Evolutionary conservation across 2,888 invertebrate genomes (phyloP).

Genomic region (Candidula unifasciata): DNA sequence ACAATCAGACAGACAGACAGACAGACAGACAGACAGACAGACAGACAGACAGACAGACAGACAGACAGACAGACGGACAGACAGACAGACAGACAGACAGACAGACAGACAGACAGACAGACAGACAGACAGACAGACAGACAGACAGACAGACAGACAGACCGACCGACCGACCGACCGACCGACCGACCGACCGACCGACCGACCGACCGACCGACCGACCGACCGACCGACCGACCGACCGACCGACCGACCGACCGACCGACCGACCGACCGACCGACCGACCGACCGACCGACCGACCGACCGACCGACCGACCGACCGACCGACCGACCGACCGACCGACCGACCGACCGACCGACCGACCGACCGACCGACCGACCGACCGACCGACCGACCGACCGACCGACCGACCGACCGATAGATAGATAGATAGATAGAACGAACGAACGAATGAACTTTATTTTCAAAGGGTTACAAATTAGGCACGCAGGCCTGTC

Average conservation of each 20-base stretch:
- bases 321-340: neutral
- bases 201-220: conserved; percentile 21
- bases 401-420: neutral
- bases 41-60: conserved; percentile 15
- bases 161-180: no score
- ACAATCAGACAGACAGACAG: no score
- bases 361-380: no score
- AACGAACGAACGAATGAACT: no score
- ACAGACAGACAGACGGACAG: no score
- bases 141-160: conserved; percentile 21
- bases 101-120: conserved; percentile 17
- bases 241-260: neutral
- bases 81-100: no score
- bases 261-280: neutral
- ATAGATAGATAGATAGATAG: no score
- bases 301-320: neutral
- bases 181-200: conserved; percentile 3
- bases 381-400: neutral
- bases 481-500: no score
- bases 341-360: neutral
- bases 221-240: conserved; percentile 12
- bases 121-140: conserved; percentile 21
- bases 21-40: conserved; percentile 15
- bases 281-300: conserved; percentile 12
- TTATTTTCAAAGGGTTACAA: no score